These are phyloP conservation scores for Phylloscopus trochiloides DNA, from an alignment of 2,113 vertebrate genomes.

Conservation along the genomic window DNA sequence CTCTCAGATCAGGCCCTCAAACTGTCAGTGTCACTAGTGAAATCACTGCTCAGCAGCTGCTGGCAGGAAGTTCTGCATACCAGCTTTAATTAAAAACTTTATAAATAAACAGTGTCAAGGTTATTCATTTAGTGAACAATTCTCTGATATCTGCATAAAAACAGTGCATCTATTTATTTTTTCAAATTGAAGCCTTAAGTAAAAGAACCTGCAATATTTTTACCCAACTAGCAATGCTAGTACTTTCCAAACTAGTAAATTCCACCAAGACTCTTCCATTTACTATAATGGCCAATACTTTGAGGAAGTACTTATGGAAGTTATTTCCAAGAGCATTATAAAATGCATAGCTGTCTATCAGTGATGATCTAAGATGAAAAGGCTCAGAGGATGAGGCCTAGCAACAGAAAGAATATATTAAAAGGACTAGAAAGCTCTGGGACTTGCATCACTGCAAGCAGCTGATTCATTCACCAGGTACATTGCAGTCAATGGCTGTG, in stretches of 20 bases:
- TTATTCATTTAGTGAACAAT: neutral
- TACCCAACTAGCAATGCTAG: accelerated
- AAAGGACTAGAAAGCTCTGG: neutral
- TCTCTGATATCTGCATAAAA: neutral
- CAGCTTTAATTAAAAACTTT: neutral
- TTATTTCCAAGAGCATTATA: neutral
- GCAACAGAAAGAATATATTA: neutral
- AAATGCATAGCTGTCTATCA: neutral
- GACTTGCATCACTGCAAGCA: neutral
- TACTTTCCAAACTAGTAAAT: neutral
- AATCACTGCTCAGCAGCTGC: neutral
- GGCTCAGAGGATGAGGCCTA: neutral
- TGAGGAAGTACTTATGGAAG: neutral
- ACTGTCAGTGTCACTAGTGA: neutral
- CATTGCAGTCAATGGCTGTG: neutral
- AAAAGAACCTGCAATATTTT: neutral
- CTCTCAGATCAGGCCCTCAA: neutral
- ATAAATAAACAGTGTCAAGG: neutral
- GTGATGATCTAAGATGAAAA: neutral
- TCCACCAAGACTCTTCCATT: neutral
- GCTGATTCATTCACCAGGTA: neutral
- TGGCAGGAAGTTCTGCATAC: neutral
- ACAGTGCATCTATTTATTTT: neutral
- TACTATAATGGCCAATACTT: neutral
- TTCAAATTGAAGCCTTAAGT: neutral